Conservation (phyloP, 2,888 invertebrate species). For the Allygus modestus region DNA sequence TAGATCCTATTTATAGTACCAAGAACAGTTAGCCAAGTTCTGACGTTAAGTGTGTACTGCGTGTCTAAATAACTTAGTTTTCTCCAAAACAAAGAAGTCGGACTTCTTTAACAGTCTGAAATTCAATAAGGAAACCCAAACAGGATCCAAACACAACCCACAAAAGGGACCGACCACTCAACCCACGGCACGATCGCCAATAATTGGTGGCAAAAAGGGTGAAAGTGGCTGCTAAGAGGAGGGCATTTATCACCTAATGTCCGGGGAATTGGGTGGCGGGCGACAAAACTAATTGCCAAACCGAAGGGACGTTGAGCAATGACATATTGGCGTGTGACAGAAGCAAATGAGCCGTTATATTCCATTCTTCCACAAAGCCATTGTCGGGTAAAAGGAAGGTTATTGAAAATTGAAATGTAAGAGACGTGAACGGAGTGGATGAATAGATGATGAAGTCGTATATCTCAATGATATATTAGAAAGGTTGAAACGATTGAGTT, state of each 20-base stretch:
- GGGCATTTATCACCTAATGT: neutral
- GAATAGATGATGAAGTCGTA: neutral
- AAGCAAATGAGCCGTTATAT: neutral
- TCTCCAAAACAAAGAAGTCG: neutral
- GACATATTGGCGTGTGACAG: conserved; percentile 2
- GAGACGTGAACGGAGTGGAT: neutral
- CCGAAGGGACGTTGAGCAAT: neutral
- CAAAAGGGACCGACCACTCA: conserved; percentile 17
- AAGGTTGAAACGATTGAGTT: neutral
- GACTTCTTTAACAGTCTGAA: neutral
- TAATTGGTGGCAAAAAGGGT: conserved; percentile 18
- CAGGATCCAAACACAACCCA: neutral
- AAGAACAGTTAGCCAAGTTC: too few species aligned
- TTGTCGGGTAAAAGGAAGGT: neutral
- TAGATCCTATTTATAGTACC: too few species aligned
- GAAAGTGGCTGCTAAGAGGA: neutral
- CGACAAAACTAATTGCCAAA: conserved; percentile 6
- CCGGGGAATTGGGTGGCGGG: neutral
- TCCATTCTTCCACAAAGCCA: neutral
- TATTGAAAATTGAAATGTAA: neutral
- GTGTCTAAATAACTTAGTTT: neutral
- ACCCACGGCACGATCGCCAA: neutral
- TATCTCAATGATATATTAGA: neutral
- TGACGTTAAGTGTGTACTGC: too few species aligned
- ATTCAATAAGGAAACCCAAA: neutral